phyloP scores from a whole-genome alignment of 2,888 invertebrate species.

The Ophion ellenae region DNA sequence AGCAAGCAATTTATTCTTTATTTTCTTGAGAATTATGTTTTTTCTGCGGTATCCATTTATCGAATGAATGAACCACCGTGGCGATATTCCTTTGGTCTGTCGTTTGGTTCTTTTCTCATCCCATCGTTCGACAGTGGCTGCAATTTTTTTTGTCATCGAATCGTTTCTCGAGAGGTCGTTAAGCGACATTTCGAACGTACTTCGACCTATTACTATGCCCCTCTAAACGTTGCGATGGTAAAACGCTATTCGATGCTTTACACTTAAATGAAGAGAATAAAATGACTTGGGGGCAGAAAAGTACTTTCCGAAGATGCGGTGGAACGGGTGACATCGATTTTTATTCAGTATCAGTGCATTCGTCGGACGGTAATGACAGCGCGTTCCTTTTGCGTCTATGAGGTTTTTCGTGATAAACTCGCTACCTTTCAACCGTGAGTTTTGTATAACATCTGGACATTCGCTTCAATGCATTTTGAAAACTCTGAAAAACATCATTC shows the following conservation, averaged over 20 bases:
- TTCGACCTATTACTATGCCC: neutral
- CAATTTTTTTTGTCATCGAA: slow-evolving; percentile 7
- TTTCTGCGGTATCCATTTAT: neutral
- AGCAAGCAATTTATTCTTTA: neutral
- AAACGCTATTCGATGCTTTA: neutral
- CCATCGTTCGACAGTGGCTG: neutral
- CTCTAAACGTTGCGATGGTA: neutral
- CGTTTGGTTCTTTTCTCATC: neutral
- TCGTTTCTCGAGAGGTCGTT: neutral
- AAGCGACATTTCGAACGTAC: neutral
- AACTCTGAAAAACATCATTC: too few relatives aligned
- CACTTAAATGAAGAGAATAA: slow-evolving; percentile 6
- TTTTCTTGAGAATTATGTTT: neutral
- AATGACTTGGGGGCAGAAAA: neutral
- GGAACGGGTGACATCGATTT: slow-evolving; percentile 6
- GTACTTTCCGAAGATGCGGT: neutral
- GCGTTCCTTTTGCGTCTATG: too few relatives aligned
- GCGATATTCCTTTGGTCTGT: neutral
- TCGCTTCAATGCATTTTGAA: too few relatives aligned
- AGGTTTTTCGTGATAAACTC: too few relatives aligned
- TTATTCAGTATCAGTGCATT: slow-evolving; percentile 26
- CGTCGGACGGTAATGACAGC: slow-evolving; percentile 6
- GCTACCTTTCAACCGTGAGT: too few relatives aligned
- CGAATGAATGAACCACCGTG: neutral
- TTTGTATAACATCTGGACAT: too few relatives aligned